Conservation (phyloP, 2,113 vertebrate species). For the Prinia subflava region DNA sequence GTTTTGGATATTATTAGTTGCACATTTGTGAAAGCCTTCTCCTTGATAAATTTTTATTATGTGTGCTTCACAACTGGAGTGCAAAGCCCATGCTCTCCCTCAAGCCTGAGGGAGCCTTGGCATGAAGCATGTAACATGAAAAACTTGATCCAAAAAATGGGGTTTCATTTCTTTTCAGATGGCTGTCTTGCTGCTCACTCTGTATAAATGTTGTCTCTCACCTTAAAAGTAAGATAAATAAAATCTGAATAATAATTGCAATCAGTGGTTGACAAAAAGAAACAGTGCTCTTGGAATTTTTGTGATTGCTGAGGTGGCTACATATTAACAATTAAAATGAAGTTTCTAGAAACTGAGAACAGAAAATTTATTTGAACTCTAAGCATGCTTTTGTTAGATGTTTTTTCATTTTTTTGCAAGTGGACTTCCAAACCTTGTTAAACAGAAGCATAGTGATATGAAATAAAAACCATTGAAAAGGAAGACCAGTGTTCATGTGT, state of each 20-base stretch:
- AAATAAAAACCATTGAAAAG: slow-evolving; percentile 24
- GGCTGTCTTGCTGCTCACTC: neutral
- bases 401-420: neutral
- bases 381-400: neutral
- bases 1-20: neutral
- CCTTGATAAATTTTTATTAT: neutral
- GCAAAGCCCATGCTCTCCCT: neutral
- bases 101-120: neutral
- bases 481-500: slow-evolving; percentile 30
- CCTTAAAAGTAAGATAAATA: neutral
- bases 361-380: neutral
- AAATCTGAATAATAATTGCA: neutral
- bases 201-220: neutral
- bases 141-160: neutral
- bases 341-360: neutral
- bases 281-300: neutral
- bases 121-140: neutral
- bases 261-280: neutral
- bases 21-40: neutral
- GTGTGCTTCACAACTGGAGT: neutral
- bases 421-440: neutral
- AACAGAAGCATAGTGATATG: neutral
- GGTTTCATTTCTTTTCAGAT: neutral
- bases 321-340: neutral
- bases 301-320: neutral